Base-by-base conservation (phyloP, 2,888 invertebrate species). In the Habroteleia sp. region DNA sequence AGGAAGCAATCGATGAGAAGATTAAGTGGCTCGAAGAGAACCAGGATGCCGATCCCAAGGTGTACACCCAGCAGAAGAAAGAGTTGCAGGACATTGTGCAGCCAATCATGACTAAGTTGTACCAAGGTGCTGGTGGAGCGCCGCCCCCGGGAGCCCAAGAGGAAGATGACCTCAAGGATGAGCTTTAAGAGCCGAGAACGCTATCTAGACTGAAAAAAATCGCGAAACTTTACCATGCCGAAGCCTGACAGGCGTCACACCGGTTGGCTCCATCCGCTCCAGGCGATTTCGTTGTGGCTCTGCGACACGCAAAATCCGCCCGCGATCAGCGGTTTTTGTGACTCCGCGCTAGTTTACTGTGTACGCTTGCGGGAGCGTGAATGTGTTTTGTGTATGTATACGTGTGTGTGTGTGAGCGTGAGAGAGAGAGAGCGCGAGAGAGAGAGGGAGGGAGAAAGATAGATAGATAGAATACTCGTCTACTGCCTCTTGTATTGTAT, bases 11-110 rank as follows among this genome's bases (percentile, higher is more conserved):
- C 79, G 97, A 98, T 71, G 97, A 96, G 81, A 94, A 97, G 79
- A 98, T 99, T 89, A 97, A 98, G 85, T 99, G 99, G 99, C 91
- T 99, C 77, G 98, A 99, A 89, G 94, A 95, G 80, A 98, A 99
- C 90, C 94, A 94, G 83, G 97, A 97, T 83, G 95, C 96, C 0
- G 97, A 97, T 73, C 92, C 94, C 0, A 97, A 97, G 82, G 97
- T 97, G 69, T 96, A 95, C 90, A 96, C 97, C 89, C 94, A 94
- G 85, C 96, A 98, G 88, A 98, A 96, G 93, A 98, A 98, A 89
- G 94, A 96, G 79, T 91, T 99, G 48, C 97, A 98, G 88, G 96
- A 96, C 81, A 93, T 98, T 27, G 97, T 98, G 0, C 97, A 98
- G 88, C 99, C 99, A 4, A 99, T 99, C 87, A 96, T 99, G 85